A percentile compares a stretch with the other conserved stretches of the same genome.
These are phyloP conservation scores for Cyprinodon diabolis DNA, from an alignment of 2,797 vertebrate species.

Conservation along the genomic window DNA sequence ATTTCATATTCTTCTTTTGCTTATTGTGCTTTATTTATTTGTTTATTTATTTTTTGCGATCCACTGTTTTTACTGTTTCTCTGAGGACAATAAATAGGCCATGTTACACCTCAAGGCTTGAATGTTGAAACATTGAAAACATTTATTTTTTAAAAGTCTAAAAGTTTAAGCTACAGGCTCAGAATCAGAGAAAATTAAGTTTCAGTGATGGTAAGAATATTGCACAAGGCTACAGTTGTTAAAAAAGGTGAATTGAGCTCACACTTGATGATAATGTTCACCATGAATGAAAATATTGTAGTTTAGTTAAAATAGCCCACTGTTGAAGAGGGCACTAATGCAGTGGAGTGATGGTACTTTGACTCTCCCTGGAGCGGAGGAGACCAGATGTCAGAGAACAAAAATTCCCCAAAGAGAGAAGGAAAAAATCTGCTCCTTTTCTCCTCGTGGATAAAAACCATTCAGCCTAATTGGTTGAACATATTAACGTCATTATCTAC, in stretches of 20 bases:
- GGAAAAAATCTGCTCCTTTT: conserved; percentile 60
- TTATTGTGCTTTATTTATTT: neutral
- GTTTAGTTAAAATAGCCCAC: conserved; percentile 30
- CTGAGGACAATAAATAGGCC: conserved; percentile 65
- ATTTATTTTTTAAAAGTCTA: neutral
- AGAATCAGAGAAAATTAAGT: neutral
- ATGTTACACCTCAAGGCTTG: conserved; percentile 60
- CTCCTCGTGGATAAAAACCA: conserved; percentile 42
- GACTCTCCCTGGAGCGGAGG: conserved; percentile 59
- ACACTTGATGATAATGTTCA: conserved; percentile 10
- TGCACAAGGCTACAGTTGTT: no score
- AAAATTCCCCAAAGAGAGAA: conserved; percentile 63
- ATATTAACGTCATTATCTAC: conserved; percentile 47
- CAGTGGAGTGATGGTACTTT: conserved; percentile 43
- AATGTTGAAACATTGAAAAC: neutral
- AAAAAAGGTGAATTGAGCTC: neutral
- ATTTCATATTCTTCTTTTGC: neutral
- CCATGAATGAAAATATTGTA: conserved; percentile 19
- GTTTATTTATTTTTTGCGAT: conserved; percentile 14
- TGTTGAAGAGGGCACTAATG: conserved; percentile 20
- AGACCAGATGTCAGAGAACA: conserved; percentile 72
- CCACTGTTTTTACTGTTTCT: conserved; percentile 15
- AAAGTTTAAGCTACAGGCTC: neutral
- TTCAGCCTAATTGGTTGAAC: conserved; percentile 56
- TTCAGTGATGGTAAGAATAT: neutral